phyloP scores from a whole-genome alignment of 2,113 vertebrate genomes.

The Pelusios castaneus region DNA sequence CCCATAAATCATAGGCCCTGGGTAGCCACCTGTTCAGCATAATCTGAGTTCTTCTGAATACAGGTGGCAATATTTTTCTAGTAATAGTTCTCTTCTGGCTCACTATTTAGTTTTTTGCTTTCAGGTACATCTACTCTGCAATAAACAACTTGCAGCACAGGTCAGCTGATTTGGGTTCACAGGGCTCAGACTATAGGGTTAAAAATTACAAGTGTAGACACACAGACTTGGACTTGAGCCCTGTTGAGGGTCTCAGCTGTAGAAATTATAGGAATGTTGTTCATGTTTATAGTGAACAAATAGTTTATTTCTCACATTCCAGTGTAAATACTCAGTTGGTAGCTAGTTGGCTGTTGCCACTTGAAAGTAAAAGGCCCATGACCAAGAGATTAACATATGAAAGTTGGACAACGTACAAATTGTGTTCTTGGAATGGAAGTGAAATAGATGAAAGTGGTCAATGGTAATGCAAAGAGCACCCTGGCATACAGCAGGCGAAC shows the following conservation, averaged over 20 bases:
- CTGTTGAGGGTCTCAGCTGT: neutral
- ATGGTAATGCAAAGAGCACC: slow-evolving; percentile 68
- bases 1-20: neutral
- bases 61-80: neutral
- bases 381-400: slow-evolving; percentile 74
- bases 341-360: slow-evolving; percentile 73
- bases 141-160: neutral
- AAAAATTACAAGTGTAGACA: neutral
- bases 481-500: slow-evolving; percentile 73
- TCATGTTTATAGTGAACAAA: slow-evolving; percentile 43
- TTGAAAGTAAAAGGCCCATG: slow-evolving; percentile 68
- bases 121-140: neutral
- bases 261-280: slow-evolving; percentile 28
- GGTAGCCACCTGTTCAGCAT: neutral
- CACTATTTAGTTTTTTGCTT: neutral
- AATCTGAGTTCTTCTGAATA: neutral
- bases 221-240: neutral
- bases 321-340: slow-evolving; percentile 73
- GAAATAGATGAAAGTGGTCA: slow-evolving; percentile 73
- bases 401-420: slow-evolving; percentile 78
- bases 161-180: neutral
- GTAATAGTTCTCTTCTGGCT: neutral
- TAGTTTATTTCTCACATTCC: slow-evolving; percentile 72
- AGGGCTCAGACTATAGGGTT: neutral
- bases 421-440: slow-evolving; percentile 74